phyloP scores from a whole-genome alignment of 1,140 invertebrate species.

The Apocrypta bakeri region DNA sequence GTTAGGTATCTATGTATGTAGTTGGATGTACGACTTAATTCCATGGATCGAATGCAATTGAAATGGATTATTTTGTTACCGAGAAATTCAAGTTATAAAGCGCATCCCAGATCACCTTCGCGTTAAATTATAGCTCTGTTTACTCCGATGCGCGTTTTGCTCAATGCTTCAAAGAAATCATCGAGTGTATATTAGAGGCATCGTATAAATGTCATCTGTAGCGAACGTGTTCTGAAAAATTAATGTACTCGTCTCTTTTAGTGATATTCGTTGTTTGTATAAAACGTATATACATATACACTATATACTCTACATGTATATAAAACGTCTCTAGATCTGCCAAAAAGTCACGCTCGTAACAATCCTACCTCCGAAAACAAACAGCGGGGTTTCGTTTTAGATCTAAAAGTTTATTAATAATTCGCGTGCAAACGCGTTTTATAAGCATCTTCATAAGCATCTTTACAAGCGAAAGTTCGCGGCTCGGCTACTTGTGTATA shows the following conservation, averaged over 20 bases:
- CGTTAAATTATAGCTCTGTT: neutral
- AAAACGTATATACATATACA: too few relatives aligned
- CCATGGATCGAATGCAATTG: too few relatives aligned
- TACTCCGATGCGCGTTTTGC: neutral
- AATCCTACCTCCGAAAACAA: neutral
- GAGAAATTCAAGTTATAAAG: neutral
- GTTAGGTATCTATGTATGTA: too few relatives aligned
- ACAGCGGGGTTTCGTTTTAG: neutral
- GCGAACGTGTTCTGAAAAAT: neutral
- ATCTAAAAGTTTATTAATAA: constrained; percentile 20
- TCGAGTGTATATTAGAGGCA: neutral
- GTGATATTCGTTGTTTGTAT: too few relatives aligned
- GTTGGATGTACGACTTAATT: too few relatives aligned
- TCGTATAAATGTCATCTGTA: neutral
- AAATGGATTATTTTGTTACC: neutral
- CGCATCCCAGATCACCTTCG: neutral
- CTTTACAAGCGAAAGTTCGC: neutral
- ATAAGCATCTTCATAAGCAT: neutral
- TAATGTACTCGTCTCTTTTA: too few relatives aligned
- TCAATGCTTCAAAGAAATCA: neutral
- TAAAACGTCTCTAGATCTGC: neutral
- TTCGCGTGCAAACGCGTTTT: neutral
- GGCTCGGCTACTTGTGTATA: too few relatives aligned
- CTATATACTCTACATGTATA: too few relatives aligned
- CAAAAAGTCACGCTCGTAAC: neutral